Percentiles rank a stretch among this genome's conserved stretches.
These are phyloP conservation scores for Heliconius charithonia DNA, from an alignment of 2,888 invertebrate species.

Conservation along the genomic window DNA sequence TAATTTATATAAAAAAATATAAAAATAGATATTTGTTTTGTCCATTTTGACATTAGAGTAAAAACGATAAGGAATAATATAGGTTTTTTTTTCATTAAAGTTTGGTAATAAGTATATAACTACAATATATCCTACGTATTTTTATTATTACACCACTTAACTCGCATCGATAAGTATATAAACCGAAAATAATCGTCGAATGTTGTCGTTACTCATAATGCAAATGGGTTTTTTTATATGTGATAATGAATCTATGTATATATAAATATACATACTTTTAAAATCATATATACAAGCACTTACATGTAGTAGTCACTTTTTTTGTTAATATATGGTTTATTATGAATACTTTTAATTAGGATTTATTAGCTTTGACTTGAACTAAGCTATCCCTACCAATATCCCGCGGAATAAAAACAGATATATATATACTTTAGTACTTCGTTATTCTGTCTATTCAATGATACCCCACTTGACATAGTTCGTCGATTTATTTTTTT, in stretches of 20 bases:
- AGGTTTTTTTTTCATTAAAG: background rate
- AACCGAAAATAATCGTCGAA: background rate
- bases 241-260: background rate
- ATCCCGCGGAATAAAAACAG: no score
- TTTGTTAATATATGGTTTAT: no score
- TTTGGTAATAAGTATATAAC: background rate
- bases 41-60: background rate
- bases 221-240: background rate
- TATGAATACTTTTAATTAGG: background rate
- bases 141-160: constrained; percentile 4
- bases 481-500: no score
- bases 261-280: background rate
- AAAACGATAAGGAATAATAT: background rate
- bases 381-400: no score
- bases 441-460: no score
- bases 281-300: background rate
- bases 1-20: background rate
- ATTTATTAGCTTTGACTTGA: background rate
- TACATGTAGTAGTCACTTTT: background rate
- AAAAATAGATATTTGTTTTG: background rate
- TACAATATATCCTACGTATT: background rate
- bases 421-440: no score
- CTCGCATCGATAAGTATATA: background rate
- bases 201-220: background rate
- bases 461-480: no score